A percentile compares a stretch with the other conserved stretches of the same genome.
Conservation (phyloP, 2,888 invertebrate species). For the Rapana venosa region DNA sequence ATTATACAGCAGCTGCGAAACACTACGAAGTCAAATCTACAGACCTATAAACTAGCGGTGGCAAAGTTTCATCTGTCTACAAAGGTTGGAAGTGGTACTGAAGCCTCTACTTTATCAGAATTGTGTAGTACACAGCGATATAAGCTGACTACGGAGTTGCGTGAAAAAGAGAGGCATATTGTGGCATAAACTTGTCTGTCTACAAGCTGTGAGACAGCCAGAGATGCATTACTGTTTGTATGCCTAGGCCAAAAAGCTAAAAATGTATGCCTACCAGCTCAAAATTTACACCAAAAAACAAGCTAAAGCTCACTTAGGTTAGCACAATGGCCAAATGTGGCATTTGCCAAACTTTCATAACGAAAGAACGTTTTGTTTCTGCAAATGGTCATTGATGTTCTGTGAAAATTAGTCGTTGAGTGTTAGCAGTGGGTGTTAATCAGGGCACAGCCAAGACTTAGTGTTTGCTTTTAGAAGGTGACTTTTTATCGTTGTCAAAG, state of each 20-base stretch:
- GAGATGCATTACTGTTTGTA: neutral
- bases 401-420: slow-evolving; percentile 4
- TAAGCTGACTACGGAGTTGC: neutral
- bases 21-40: slow-evolving; percentile 1
- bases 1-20: neutral
- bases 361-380: neutral
- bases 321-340: neutral
- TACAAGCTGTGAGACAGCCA: slow-evolving; percentile 14
- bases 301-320: slow-evolving; percentile 6
- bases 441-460: neutral
- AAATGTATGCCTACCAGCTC: neutral
- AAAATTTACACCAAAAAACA: neutral
- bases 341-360: neutral
- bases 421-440: neutral
- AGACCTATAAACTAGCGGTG: neutral
- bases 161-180: neutral
- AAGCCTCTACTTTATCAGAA: neutral
- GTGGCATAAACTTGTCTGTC: neutral
- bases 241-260: neutral
- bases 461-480: too few species aligned
- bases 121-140: neutral
- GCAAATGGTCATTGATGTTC: neutral
- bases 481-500: too few species aligned
- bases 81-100: neutral
- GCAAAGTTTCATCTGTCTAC: neutral